These are phyloP conservation scores for Nemapogon koenigi DNA, from an alignment of 2,888 invertebrate genomes.

Conservation along the genomic window DNA sequence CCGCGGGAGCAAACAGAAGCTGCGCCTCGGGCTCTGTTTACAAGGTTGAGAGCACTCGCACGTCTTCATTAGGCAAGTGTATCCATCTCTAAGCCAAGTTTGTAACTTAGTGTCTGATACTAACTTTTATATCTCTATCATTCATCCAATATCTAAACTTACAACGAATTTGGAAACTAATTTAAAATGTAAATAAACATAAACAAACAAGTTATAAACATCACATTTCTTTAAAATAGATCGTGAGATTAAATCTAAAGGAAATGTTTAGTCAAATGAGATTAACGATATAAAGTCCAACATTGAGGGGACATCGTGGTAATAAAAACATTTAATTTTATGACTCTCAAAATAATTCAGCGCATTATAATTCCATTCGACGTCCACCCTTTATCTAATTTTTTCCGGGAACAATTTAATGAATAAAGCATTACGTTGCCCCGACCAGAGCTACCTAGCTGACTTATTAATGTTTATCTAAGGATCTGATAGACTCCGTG, in stretches of 20 bases:
- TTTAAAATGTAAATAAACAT: too few species aligned
- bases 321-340: too few species aligned
- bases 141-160: not conserved
- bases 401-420: constrained; percentile 53
- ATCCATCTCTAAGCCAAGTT: too few species aligned
- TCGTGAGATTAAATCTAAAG: too few species aligned
- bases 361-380: constrained; percentile 3
- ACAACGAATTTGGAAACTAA: too few species aligned
- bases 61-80: constrained; percentile 48
- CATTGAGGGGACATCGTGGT: too few species aligned
- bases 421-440: constrained; percentile 3
- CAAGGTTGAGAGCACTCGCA: constrained; percentile 56
- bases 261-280: too few species aligned
- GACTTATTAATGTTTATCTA: constrained; percentile 42
- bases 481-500: constrained; percentile 39
- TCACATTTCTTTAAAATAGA: too few species aligned
- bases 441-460: not conserved
- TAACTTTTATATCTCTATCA: not conserved
- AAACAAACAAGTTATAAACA: too few species aligned
- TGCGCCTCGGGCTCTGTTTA: constrained; percentile 49
- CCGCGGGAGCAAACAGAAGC: constrained; percentile 56
- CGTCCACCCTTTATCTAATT: constrained; percentile 7
- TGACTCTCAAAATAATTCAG: not conserved
- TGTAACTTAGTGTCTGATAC: too few species aligned
- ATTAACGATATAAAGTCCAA: too few species aligned